phyloP scores from a whole-genome alignment of 2,797 vertebrate genomes.

The Acropternis orthonyx region DNA sequence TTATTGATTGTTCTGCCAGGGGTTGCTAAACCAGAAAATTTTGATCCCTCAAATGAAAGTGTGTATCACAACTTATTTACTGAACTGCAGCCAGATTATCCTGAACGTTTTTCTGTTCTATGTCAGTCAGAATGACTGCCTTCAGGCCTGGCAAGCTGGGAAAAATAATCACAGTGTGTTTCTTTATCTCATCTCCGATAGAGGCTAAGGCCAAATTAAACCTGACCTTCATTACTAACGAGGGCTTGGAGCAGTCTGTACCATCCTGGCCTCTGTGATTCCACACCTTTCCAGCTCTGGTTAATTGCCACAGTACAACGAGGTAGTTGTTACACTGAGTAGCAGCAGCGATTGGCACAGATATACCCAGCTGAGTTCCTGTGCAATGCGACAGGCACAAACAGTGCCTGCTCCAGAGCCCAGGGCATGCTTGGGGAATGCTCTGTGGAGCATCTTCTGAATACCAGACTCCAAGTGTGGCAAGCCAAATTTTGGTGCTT shows the following conservation, averaged over 20 bases:
- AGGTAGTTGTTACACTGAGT: neutral
- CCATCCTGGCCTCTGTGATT: neutral
- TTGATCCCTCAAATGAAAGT: neutral
- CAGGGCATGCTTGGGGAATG: neutral
- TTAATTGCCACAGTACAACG: neutral
- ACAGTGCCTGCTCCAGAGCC: neutral
- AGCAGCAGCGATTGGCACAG: fast-evolving
- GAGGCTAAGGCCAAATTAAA: neutral
- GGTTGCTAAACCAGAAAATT: neutral
- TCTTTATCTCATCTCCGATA: neutral
- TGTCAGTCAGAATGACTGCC: neutral
- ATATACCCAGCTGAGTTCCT: neutral
- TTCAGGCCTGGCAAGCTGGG: neutral
- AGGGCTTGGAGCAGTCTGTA: neutral
- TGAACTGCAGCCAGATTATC: neutral
- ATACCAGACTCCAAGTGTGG: neutral
- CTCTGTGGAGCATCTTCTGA: neutral
- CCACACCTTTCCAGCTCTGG: neutral
- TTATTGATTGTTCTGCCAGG: constrained; percentile 18
- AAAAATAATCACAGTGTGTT: neutral
- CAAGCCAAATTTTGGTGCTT: neutral
- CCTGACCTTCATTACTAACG: neutral
- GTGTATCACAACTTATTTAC: neutral
- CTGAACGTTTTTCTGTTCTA: neutral
- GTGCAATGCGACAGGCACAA: neutral